Conservation (phyloP, 2,888 invertebrate species). For the Drosophila falleni region DNA sequence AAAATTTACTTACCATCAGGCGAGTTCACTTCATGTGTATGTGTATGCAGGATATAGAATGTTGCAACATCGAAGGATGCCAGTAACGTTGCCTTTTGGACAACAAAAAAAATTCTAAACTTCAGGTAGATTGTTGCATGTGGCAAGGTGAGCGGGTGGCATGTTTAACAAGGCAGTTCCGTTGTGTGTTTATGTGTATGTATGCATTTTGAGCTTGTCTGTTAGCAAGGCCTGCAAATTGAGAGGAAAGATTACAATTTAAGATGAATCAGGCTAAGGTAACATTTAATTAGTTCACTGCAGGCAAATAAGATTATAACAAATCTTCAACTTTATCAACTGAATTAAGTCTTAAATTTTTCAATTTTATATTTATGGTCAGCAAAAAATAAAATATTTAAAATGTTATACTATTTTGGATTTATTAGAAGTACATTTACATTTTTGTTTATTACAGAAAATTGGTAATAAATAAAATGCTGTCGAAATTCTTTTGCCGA, state of each 20-base stretch:
- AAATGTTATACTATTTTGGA: too few species aligned
- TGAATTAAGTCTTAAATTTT: not conserved
- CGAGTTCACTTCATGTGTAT: constrained; percentile 5
- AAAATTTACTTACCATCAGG: constrained; percentile 65
- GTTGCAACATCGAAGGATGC: constrained; percentile 19
- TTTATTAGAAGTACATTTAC: not conserved
- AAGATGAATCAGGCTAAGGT: not conserved
- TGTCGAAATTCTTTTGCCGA: not conserved
- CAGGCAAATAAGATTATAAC: constrained; percentile 9
- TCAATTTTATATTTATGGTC: not conserved
- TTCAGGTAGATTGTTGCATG: constrained; percentile 24
- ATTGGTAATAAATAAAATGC: not conserved
- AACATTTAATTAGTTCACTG: constrained; percentile 14
- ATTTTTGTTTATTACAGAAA: not conserved
- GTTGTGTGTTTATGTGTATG: constrained; percentile 4
- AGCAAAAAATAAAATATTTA: too few species aligned
- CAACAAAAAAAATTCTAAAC: constrained; percentile 14
- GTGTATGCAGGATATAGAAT: constrained; percentile 11
- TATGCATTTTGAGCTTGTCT: constrained; percentile 1
- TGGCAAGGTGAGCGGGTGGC: constrained; percentile 18
- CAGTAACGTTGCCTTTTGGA: constrained; percentile 6
- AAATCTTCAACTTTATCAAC: not conserved
- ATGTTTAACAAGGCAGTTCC: constrained; percentile 21
- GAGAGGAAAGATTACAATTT: constrained; percentile 24
- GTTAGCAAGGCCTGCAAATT: constrained; percentile 13